Percentiles rank a stretch among this genome's conserved stretches.
These are phyloP conservation scores for Chirona hameri DNA, from an alignment of 2,888 invertebrate genomes.

Conservation along the genomic window DNA sequence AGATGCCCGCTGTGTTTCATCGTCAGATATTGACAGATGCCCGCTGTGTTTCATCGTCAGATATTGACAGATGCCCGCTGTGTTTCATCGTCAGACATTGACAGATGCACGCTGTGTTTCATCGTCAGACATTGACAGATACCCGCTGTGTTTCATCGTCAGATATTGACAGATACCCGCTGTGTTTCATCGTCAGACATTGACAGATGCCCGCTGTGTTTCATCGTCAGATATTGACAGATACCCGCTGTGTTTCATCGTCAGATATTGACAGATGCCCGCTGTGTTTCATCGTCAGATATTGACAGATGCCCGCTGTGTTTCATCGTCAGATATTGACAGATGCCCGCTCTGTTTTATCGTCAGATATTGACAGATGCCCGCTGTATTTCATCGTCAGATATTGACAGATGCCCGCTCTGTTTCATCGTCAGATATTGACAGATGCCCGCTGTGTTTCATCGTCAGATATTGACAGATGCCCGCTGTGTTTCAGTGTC, in stretches of 20 bases:
- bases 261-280: not conserved
- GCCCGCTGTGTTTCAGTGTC: conserved; percentile 38
- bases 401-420: too few species aligned
- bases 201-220: not conserved
- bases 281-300: not conserved
- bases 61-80: not conserved
- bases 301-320: not conserved
- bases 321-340: not conserved
- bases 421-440: too few species aligned
- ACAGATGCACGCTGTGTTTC: not conserved
- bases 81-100: not conserved
- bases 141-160: too few species aligned
- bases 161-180: too few species aligned
- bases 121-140: not conserved
- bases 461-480: conserved; percentile 37
- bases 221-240: too few species aligned
- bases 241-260: too few species aligned
- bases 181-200: not conserved
- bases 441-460: not conserved
- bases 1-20: too few species aligned
- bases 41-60: not conserved
- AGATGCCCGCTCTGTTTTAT: not conserved
- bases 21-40: not conserved
- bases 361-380: not conserved
- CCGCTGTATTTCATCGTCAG: too few species aligned